Conservation (phyloP, 2,113 vertebrate genomes). For the Psophia crepitans region DNA sequence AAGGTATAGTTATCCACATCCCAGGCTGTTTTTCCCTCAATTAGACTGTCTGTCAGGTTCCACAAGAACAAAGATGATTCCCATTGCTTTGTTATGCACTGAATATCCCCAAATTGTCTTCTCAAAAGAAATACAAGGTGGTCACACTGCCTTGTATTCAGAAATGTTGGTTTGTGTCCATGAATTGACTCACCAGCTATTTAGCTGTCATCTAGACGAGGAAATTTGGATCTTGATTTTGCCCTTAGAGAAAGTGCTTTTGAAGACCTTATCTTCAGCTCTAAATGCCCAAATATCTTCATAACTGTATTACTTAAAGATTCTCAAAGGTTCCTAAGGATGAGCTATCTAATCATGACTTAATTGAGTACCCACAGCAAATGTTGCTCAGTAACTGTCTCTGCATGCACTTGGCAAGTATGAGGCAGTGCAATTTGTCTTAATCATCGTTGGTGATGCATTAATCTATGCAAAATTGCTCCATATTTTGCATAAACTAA, state of each 20-base stretch:
- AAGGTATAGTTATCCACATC: neutral
- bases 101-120: neutral
- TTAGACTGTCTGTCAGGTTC: neutral
- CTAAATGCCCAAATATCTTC: neutral
- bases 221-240: neutral
- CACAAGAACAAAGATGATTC: neutral
- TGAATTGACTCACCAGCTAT: neutral
- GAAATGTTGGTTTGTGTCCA: neutral
- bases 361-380: neutral
- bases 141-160: neutral
- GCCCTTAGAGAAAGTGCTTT: neutral
- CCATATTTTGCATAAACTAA: constrained; percentile 53
- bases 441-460: constrained; percentile 41
- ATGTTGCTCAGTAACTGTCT: neutral
- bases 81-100: neutral
- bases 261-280: neutral
- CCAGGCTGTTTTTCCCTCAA: neutral
- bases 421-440: neutral
- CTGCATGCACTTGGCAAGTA: neutral
- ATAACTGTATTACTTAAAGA: neutral
- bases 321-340: neutral
- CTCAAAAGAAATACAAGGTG: neutral
- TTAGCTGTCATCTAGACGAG: neutral
- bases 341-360: neutral
- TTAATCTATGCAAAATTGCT: constrained; percentile 42